A percentile compares a stretch with the other conserved stretches of the same genome.
Evolutionary conservation across 2,797 vertebrate genomes (phyloP).

Genomic region (Craterocephalus amniculus): DNA sequence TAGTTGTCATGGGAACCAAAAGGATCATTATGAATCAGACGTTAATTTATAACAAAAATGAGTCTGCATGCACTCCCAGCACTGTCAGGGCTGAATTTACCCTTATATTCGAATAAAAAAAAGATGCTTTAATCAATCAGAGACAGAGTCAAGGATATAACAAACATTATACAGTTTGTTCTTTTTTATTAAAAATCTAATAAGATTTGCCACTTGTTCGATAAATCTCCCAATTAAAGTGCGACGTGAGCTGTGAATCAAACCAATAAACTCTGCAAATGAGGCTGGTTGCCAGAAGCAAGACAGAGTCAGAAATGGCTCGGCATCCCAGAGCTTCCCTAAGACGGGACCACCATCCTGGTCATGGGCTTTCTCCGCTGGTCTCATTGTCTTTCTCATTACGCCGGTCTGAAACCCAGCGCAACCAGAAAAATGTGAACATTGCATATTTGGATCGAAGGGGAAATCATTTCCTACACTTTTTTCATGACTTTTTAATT

Average conservation of each 20-base stretch:
- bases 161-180: conserved; percentile 56
- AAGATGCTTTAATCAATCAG: conserved; percentile 32
- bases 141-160: conserved; percentile 24
- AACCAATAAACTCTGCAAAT: conserved; percentile 60
- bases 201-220: conserved; percentile 57
- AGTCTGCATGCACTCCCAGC: conserved; percentile 8
- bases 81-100: conserved; percentile 28
- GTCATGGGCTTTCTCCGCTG: not conserved
- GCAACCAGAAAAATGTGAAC: not conserved
- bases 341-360: not conserved
- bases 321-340: conserved; percentile 1
- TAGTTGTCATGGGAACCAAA: conserved; percentile 6
- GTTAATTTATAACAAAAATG: conserved; percentile 19
- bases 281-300: conserved; percentile 45
- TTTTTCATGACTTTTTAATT: not conserved
- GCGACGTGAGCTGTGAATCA: conserved; percentile 53
- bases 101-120: conserved; percentile 22
- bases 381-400: not conserved
- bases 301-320: not conserved
- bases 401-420: not conserved
- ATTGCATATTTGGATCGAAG: not conserved
- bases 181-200: conserved; percentile 57
- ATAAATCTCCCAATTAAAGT: conserved; percentile 53
- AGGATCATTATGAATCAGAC: not conserved
- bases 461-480: not conserved